These are phyloP conservation scores for Lasioglossum baleicum DNA, from an alignment of 1,140 invertebrate species.

Conservation along the genomic window DNA sequence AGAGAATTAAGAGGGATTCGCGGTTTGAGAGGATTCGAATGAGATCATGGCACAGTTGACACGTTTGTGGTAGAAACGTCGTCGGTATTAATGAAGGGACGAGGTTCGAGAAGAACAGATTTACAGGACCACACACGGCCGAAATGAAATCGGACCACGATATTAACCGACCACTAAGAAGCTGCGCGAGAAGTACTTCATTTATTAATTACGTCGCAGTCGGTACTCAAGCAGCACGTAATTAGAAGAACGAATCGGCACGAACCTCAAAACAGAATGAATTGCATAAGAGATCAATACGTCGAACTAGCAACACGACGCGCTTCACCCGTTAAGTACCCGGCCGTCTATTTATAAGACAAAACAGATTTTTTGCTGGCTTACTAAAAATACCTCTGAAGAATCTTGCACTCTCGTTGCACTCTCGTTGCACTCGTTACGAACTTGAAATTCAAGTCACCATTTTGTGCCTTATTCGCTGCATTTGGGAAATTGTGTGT, in stretches of 20 bases:
- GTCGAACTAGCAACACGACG: slow-evolving; percentile 33
- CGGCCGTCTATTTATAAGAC: slow-evolving; percentile 26
- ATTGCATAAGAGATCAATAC: slow-evolving; percentile 34
- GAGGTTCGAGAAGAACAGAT: not conserved
- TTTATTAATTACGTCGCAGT: slow-evolving; percentile 22
- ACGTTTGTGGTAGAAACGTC: not conserved
- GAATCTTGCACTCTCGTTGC: too few species aligned
- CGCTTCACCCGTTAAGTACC: slow-evolving; percentile 26
- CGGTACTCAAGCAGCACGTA: slow-evolving; percentile 1
- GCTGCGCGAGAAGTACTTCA: not conserved
- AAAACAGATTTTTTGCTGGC: slow-evolving; percentile 13
- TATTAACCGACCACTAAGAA: not conserved
- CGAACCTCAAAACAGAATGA: slow-evolving; percentile 35
- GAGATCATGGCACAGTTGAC: too few species aligned
- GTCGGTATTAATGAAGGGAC: not conserved
- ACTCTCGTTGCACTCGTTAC: too few species aligned
- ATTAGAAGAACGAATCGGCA: slow-evolving; percentile 18
- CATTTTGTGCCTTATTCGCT: too few species aligned
- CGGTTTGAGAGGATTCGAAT: too few species aligned
- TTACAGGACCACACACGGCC: too few species aligned
- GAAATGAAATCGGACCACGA: not conserved
- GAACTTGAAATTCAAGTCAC: too few species aligned
- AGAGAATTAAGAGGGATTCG: too few species aligned
- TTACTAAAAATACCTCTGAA: too few species aligned
- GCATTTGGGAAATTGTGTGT: too few species aligned